Evolutionary conservation across 2,888 invertebrate species (phyloP), one percentile per base, ranked within the genome.

Genomic region (Drosophila anomalata): DNA sequence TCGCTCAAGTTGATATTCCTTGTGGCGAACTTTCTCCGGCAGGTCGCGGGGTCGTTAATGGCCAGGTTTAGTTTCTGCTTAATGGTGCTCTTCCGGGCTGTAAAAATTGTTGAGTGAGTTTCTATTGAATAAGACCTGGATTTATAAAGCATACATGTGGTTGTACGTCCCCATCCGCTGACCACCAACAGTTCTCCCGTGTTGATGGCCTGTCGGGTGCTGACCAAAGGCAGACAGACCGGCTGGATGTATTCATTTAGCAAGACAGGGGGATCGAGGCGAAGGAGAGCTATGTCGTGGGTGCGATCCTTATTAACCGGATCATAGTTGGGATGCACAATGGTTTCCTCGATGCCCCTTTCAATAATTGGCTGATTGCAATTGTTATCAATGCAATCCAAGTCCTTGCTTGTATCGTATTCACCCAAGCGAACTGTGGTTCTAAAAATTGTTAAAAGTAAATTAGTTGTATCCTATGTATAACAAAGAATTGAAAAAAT

Each of bases 231-330:
- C 36, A 95, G 78, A 69, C 95, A 95, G 39, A 95, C 93, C 0
- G 95, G 94, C 63, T 92, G 91, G 22, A 94, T 92, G 73, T 91
- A 95, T 83, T 92, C 94, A 8, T 79, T 93, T 72, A 93, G 94
- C 2, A 84, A 57, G 0, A 94, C 94, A 17, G 93, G 92, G 2
- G 89, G 81, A 0, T 92, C 83, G 0, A 96, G 91, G 60, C 96
- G 93, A 20, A 96, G 81, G 12, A 96, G 90, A 0, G 95, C 96
- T 52, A 96, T 95, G 83, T 96, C 96, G 85, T 96, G 91, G 53
- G 93, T 92, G 69, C 95, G 94, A 84, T 95, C 92, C 0, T 71
- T 73, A 70, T 93, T 93, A 0, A 81, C 76, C 11, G 91, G 87
- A 52, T 92, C 89, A 83, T 95, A 96, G 0, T 91, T 81, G 60